These are phyloP conservation scores for Stratiomys singularior DNA, from an alignment of 2,888 invertebrate genomes.

Conservation along the genomic window DNA sequence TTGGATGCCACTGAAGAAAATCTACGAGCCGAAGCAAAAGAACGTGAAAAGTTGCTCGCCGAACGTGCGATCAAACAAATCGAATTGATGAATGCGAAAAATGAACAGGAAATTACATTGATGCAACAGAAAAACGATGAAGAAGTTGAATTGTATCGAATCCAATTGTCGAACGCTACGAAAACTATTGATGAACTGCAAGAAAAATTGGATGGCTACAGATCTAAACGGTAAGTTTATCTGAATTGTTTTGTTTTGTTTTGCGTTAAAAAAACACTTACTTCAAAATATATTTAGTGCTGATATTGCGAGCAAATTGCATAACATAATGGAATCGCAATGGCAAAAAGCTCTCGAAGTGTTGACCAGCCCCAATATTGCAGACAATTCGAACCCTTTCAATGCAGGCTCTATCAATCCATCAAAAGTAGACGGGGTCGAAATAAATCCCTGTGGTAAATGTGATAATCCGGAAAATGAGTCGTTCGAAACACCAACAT, in stretches of 20 bases:
- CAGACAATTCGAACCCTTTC: conserved; percentile 16
- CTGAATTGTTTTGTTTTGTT: not conserved
- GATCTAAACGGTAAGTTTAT: conserved; percentile 59
- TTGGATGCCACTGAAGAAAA: conserved; percentile 76
- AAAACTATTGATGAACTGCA: conserved; percentile 76
- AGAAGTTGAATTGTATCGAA: conserved; percentile 77
- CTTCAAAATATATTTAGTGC: conserved; percentile 67
- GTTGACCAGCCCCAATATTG: conserved; percentile 67
- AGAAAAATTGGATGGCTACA: conserved; percentile 66
- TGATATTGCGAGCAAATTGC: conserved; percentile 78
- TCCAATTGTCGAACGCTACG: conserved; percentile 76
- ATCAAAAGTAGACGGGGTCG: conserved; percentile 53
- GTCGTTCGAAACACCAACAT: conserved; percentile 60
- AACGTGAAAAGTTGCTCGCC: conserved; percentile 73
- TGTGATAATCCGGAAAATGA: conserved; percentile 57
- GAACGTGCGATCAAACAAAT: conserved; percentile 79
- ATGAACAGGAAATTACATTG: conserved; percentile 78
- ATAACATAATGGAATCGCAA: conserved; percentile 82
- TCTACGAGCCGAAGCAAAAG: conserved; percentile 72
- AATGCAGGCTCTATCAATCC: conserved; percentile 50
- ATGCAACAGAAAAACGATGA: conserved; percentile 83
- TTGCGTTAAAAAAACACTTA: not conserved
- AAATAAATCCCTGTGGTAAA: not conserved
- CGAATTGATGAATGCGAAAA: conserved; percentile 76
- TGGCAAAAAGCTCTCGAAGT: conserved; percentile 82